Conservation (phyloP, 2,113 vertebrate species). For the Charina bottae region DNA sequence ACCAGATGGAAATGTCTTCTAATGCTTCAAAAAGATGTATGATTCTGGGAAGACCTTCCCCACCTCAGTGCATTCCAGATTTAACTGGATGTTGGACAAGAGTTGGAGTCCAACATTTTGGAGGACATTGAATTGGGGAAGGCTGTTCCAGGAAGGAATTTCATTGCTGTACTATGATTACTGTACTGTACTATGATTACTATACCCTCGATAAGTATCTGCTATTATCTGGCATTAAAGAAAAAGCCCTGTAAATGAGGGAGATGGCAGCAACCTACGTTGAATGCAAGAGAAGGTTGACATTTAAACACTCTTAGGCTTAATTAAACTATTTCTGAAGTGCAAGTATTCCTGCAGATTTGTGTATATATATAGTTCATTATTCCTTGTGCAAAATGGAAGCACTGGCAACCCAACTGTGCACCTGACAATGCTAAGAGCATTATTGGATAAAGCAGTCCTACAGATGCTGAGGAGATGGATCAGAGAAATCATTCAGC, state of each 20-base stretch:
- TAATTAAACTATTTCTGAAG: neutral
- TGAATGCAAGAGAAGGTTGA: neutral
- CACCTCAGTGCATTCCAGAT: too few species aligned
- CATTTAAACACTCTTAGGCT: neutral
- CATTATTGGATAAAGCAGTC: slow-evolving; percentile 58
- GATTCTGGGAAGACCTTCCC: too few species aligned
- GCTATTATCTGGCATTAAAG: neutral
- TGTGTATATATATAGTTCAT: slow-evolving; percentile 42
- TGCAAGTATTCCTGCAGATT: slow-evolving; percentile 25
- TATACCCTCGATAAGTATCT: neutral
- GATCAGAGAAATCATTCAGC: slow-evolving; percentile 35
- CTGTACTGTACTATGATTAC: neutral
- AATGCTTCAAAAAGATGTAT: too few species aligned
- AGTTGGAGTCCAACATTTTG: too few species aligned
- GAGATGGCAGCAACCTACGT: neutral
- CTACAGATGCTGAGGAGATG: slow-evolving; percentile 38
- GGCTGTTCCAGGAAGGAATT: neutral
- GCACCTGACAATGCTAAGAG: slow-evolving; percentile 39
- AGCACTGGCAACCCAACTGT: slow-evolving; percentile 39
- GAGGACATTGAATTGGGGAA: too few species aligned
- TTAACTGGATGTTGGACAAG: too few species aligned
- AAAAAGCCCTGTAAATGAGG: too few species aligned
- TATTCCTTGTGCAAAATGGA: slow-evolving; percentile 40
- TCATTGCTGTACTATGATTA: neutral
- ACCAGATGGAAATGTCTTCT: too few species aligned